Evolutionary conservation across 2,113 vertebrate species (phyloP).

Genomic region (Menidia beryllina): DNA sequence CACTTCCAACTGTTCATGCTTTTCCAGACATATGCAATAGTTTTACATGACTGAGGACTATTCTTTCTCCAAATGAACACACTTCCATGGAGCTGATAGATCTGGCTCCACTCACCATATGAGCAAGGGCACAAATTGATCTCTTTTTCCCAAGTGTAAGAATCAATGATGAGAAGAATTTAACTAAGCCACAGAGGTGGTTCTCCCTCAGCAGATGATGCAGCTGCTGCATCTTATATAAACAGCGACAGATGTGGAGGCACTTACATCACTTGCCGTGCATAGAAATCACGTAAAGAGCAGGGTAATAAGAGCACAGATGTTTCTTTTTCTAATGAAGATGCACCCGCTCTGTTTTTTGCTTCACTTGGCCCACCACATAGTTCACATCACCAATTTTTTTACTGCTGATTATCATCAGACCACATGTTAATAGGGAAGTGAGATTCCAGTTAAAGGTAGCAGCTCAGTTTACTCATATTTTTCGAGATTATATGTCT

Average conservation of each 20-base stretch:
- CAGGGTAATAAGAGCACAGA: conserved; percentile 52
- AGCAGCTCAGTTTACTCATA: neutral
- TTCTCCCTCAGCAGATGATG: conserved; percentile 48
- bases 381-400: conserved; percentile 24
- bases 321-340: conserved; percentile 42
- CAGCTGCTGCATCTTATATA: conserved; percentile 66
- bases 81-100: conserved; percentile 9
- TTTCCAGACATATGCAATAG: conserved; percentile 2
- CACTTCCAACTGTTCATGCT: neutral
- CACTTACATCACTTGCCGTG: conserved; percentile 52
- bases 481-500: neutral
- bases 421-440: neutral
- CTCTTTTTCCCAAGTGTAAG: conserved; percentile 46
- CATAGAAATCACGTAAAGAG: conserved; percentile 53
- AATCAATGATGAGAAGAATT: conserved; percentile 64
- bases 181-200: conserved; percentile 36
- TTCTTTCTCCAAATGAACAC: neutral
- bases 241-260: conserved; percentile 68
- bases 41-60: neutral
- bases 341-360: conserved; percentile 49
- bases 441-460: conserved; percentile 12
- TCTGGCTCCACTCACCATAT: conserved; percentile 10
- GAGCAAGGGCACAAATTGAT: conserved; percentile 47
- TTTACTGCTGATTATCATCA: neutral
- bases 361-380: conserved; percentile 22